Percentiles rank a stretch among this genome's conserved stretches.
Conservation (phyloP, 2,888 invertebrate genomes). For the Drosophila pegasa region DNA sequence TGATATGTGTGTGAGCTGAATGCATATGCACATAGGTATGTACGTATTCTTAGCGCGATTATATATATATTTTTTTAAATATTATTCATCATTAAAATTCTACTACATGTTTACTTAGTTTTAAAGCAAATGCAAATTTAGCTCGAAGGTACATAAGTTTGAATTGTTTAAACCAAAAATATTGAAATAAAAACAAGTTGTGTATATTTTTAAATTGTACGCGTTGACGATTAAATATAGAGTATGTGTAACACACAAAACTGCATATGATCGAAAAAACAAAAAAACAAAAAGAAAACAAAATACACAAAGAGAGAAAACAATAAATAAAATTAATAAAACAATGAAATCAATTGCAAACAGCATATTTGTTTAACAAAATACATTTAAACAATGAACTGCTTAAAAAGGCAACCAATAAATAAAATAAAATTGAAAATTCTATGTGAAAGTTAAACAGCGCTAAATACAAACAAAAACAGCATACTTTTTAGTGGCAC, state of each 20-base stretch:
- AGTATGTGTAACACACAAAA: constrained; percentile 37
- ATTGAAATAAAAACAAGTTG: constrained; percentile 70
- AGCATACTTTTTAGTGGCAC: constrained; percentile 61
- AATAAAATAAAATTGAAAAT: constrained; percentile 3
- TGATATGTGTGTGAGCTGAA: constrained; percentile 52
- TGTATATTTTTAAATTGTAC: constrained; percentile 69
- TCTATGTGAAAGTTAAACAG: constrained; percentile 29
- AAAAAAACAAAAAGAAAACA: not conserved
- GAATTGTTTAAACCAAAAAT: constrained; percentile 78
- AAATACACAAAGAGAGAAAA: constrained; percentile 22
- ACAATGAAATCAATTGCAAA: constrained; percentile 32
- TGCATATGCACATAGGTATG: constrained; percentile 28
- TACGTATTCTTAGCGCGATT: constrained; percentile 56
- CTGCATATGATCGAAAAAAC: constrained; percentile 26
- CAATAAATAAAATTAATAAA: constrained; percentile 46
- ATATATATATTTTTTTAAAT: constrained; percentile 46
- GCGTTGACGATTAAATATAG: constrained; percentile 54
- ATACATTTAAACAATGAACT: constrained; percentile 26
- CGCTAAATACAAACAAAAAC: constrained; percentile 24
- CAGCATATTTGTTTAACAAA: constrained; percentile 38
- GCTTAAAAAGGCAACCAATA: constrained; percentile 31
- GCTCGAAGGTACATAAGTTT: constrained; percentile 72
- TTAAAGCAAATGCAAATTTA: constrained; percentile 62
- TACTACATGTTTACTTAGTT: constrained; percentile 76
- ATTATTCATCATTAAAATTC: constrained; percentile 61